These are phyloP conservation scores for Mechanitis mazaeus DNA, from an alignment of 2,888 invertebrate genomes.

Conservation along the genomic window DNA sequence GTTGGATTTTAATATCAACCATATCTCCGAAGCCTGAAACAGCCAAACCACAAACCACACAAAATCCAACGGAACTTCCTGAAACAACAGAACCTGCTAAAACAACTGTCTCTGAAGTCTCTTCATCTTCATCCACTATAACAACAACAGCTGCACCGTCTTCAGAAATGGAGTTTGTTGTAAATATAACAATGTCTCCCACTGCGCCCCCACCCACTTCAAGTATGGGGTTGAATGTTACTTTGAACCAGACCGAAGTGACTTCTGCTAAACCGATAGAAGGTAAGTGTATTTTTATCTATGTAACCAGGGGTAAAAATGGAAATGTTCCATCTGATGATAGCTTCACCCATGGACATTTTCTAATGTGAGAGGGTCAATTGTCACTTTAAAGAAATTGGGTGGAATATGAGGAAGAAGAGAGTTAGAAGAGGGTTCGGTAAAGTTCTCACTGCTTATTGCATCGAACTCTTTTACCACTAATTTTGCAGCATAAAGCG, in stretches of 20 bases:
- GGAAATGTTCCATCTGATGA: no score
- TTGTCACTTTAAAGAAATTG: no score
- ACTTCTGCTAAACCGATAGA: constrained; percentile 22
- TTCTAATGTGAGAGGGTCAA: no score
- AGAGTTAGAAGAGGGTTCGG: no score
- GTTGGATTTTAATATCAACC: constrained; percentile 78
- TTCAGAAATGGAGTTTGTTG: constrained; percentile 50
- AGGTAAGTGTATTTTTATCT: constrained; percentile 19
- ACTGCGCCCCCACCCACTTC: constrained; percentile 49
- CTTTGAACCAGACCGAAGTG: constrained; percentile 14
- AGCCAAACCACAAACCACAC: constrained; percentile 30
- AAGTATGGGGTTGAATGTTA: constrained; percentile 39
- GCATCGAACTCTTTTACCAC: no score
- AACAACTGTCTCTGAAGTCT: constrained; percentile 8
- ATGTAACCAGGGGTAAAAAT: no score
- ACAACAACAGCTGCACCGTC: constrained; percentile 23
- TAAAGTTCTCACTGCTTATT: no score
- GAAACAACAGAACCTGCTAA: constrained; percentile 23
- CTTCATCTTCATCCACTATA: constrained; percentile 25
- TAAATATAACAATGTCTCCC: constrained; percentile 55
- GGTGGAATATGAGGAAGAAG: no score
- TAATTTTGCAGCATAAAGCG: no score
- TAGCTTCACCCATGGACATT: no score
- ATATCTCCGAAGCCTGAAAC: constrained; percentile 55
- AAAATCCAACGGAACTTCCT: constrained; percentile 19